Conservation (phyloP, 2,888 invertebrate genomes). For the Seladonia tumulorum region DNA sequence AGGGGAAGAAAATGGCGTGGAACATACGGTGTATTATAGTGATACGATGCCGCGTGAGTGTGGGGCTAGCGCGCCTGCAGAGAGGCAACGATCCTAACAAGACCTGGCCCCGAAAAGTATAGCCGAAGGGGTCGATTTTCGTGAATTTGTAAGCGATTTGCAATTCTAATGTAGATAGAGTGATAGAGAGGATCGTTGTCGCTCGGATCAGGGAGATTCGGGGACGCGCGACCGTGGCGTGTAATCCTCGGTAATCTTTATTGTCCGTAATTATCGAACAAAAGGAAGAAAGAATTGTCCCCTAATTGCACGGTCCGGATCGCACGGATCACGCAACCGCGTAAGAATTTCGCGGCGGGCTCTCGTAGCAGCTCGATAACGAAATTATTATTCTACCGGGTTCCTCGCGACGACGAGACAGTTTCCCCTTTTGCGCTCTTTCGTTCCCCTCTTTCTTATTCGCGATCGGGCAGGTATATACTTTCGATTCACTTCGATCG, state of each 20-base stretch:
- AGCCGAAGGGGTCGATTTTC: background rate
- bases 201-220: background rate
- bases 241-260: background rate
- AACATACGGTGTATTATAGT: background rate
- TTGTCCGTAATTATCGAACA: slow-evolving; percentile 11
- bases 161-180: background rate
- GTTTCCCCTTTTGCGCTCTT: background rate
- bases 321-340: slow-evolving; percentile 1
- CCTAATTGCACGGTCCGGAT: background rate
- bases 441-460: background rate
- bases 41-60: background rate
- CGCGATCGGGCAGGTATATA: background rate
- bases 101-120: background rate
- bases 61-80: background rate
- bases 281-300: slow-evolving; percentile 4
- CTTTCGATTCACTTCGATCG: slow-evolving; percentile 9
- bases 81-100: background rate
- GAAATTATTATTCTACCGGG: background rate
- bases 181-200: background rate
- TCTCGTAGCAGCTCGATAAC: slow-evolving; percentile 17
- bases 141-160: slow-evolving; percentile 9
- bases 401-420: slow-evolving; percentile 15
- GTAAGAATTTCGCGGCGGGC: background rate
- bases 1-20: background rate
- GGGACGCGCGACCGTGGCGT: background rate